Percentiles rank a stretch among this genome's conserved stretches.
These are phyloP conservation scores for Antheraea mylitta DNA, from an alignment of 1,140 invertebrate species.

Conservation along the genomic window DNA sequence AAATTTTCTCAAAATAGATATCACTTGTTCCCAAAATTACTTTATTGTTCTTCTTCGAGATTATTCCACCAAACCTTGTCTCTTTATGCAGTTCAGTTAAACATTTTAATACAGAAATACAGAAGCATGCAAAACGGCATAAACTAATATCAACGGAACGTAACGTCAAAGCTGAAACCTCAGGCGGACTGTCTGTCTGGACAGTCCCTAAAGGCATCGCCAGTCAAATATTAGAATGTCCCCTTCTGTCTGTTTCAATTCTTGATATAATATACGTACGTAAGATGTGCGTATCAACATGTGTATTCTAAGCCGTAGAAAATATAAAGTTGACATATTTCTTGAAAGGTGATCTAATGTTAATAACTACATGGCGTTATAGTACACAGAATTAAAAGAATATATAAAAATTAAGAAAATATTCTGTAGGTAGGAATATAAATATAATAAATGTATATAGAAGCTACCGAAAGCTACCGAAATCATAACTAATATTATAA, in stretches of 20 bases:
- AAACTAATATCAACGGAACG: conserved; percentile 40
- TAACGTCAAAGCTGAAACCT: conserved; percentile 19
- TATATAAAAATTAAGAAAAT: no score
- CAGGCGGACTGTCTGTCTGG: conserved; percentile 23
- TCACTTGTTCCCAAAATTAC: no score
- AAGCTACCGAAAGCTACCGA: no score
- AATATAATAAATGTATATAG: no score
- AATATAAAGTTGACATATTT: neutral
- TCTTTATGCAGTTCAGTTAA: no score
- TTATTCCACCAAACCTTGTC: no score
- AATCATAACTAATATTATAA: no score
- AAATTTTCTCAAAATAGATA: no score
- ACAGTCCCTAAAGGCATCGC: conserved; percentile 32
- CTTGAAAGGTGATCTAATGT: neutral
- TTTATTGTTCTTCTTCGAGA: no score
- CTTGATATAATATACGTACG: neutral
- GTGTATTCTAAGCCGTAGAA: neutral
- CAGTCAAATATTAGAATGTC: conserved; percentile 42
- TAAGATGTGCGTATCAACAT: neutral
- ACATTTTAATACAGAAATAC: conserved; percentile 17
- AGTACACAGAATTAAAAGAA: no score
- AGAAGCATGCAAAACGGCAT: conserved; percentile 39
- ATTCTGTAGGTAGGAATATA: no score
- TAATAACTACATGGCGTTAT: no score
- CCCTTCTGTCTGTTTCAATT: conserved; percentile 15